phyloP scores from a whole-genome alignment of 2,888 invertebrate species.

The Amphimallon solstitiale region DNA sequence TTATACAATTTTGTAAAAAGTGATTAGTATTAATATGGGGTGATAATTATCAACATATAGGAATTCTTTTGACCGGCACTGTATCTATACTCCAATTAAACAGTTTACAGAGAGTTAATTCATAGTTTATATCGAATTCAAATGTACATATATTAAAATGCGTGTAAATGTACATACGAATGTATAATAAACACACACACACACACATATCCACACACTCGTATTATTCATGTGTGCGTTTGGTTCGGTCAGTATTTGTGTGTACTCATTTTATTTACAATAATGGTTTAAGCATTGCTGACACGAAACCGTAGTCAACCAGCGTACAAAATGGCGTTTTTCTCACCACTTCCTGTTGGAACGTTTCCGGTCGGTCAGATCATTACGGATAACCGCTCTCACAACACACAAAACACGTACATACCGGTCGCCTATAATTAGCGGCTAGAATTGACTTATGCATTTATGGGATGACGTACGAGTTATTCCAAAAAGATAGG shows the following conservation, averaged over 20 bases:
- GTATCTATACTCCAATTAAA: too few relatives aligned
- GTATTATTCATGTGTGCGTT: neutral
- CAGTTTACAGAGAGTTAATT: too few relatives aligned
- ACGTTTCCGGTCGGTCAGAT: conserved; percentile 63
- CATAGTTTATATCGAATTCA: too few relatives aligned
- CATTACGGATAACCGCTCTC: conserved; percentile 62
- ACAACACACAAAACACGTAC: conserved; percentile 36
- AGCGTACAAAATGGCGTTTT: conserved; percentile 66
- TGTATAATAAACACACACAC: too few relatives aligned
- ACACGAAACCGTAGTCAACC: conserved; percentile 64
- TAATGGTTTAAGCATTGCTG: conserved; percentile 58
- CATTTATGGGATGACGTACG: neutral
- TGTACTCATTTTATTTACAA: conserved; percentile 52
- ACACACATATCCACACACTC: too few relatives aligned
- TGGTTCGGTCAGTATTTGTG: neutral
- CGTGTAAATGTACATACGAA: too few relatives aligned
- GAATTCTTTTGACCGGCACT: too few relatives aligned
- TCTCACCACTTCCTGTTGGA: conserved; percentile 64
- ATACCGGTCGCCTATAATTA: conserved; percentile 35
- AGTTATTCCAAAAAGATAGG: too few relatives aligned
- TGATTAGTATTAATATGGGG: too few relatives aligned
- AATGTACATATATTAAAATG: too few relatives aligned
- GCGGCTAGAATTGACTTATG: conserved; percentile 31
- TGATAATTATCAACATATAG: too few relatives aligned
- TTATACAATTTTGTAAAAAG: too few relatives aligned